Evolutionary conservation across 2,113 vertebrate species (phyloP), one percentile per base, ranked within the genome.

Genomic region (Abramis brama): DNA sequence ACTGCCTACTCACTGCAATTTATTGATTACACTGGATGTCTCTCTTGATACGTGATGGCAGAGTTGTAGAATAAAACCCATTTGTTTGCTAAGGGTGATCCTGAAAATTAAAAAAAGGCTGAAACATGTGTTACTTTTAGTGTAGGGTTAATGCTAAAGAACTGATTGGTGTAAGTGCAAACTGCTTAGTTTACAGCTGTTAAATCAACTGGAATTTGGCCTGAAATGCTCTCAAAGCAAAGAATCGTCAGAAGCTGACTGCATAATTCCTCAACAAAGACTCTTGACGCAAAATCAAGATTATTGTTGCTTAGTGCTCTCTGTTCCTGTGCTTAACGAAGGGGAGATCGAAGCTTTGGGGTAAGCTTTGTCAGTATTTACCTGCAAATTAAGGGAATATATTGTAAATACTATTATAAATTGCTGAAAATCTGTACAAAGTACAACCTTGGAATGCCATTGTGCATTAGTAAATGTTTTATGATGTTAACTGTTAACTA

Each of bases 1-100:
- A 79, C 23, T 79, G 21, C 77, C 23, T 60, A 79, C 77, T 60
- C 30, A 10, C n/a, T 52, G 77, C 30, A 43, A 15, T 36, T 79
- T 79, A 33, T 79, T 79, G 52, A 70, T 70, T 39, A 39, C 7
- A 70, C 33, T 70, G 17, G 19, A 70, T 70, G 66, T 71, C 43
- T 57, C 7, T 57, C 19, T 57, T 6, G 2, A 2, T 2, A 55
- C 2, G 2, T 57, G 6, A 57, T 8, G 55, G 6, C 19, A 57
- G 55, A 57, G 2, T 8, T 57, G 55, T 57, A 57, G 55, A 8
- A 23, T 8, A 23, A 6, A 57, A 23, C 1, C 2, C 55, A 57
- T 23, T 57, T 23, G 19, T 23, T 57, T 57, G 19, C 55, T 57
- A 23, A 57, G 55, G 6, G 6, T 23, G n/a, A 43, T 27, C 10